A percentile compares a stretch with the other conserved stretches of the same genome.
phyloP scores from a whole-genome alignment of 1,140 invertebrate species.

The Diorhabda carinulata region DNA sequence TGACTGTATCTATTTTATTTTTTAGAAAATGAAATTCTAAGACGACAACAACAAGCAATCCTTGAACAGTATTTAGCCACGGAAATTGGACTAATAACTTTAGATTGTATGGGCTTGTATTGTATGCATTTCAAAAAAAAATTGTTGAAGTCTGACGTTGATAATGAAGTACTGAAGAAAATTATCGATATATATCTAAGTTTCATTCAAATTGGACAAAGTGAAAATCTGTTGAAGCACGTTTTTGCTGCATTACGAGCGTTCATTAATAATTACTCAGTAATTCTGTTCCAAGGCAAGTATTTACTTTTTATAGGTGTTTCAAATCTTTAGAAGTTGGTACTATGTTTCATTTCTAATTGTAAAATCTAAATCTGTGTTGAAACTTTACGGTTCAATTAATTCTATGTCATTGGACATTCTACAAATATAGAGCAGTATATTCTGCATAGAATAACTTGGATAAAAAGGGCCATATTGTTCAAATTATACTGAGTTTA shows the following conservation, averaged over 20 bases:
- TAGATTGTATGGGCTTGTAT: slow-evolving; percentile 83
- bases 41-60: slow-evolving; percentile 62
- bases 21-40: slow-evolving; percentile 57
- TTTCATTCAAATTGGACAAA: slow-evolving; percentile 84
- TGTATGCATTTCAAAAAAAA: slow-evolving; percentile 71
- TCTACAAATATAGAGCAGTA: too few species aligned
- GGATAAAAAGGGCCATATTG: too few species aligned
- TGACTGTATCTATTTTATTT: slow-evolving; percentile 23
- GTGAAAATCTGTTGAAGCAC: slow-evolving; percentile 83
- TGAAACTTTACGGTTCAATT: too few species aligned
- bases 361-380: too few species aligned
- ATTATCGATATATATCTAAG: slow-evolving; percentile 80
- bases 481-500: too few species aligned
- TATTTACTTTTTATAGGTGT: neutral
- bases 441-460: too few species aligned
- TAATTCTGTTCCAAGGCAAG: slow-evolving; percentile 74
- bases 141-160: slow-evolving; percentile 62
- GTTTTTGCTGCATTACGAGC: slow-evolving; percentile 85
- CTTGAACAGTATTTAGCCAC: slow-evolving; percentile 85
- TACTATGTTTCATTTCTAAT: too few species aligned
- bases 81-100: slow-evolving; percentile 81
- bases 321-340: too few species aligned
- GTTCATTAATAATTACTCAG: slow-evolving; percentile 87
- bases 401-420: too few species aligned
- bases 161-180: slow-evolving; percentile 73